Percentiles rank a stretch among this genome's conserved stretches.
These are phyloP conservation scores for Lithophane socia DNA, from an alignment of 2,888 invertebrate genomes.

Conservation along the genomic window DNA sequence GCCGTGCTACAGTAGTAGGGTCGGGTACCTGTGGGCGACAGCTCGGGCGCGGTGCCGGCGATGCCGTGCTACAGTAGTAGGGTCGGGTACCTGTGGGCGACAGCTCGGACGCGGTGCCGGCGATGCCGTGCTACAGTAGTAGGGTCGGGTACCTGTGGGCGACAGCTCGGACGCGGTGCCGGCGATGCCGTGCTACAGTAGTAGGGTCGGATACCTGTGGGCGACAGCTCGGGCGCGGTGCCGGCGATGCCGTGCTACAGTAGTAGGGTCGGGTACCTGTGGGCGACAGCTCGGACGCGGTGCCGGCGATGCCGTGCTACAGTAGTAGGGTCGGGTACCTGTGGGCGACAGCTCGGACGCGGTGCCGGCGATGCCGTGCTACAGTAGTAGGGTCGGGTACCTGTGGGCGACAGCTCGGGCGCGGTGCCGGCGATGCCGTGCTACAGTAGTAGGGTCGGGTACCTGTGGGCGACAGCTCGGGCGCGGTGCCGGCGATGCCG, in stretches of 20 bases:
- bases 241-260: conserved; percentile 95
- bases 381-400: conserved; percentile 40
- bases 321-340: conserved; percentile 47
- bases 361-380: conserved; percentile 97
- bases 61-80: conserved; percentile 91
- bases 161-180: conserved; percentile 93
- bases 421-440: conserved; percentile 97
- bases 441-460: no score
- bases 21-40: conserved; percentile 59
- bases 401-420: conserved; percentile 75
- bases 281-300: conserved; percentile 88
- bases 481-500: conserved; percentile 98
- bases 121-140: conserved; percentile 92
- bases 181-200: conserved; percentile 93
- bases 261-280: conserved; percentile 50
- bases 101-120: conserved; percentile 94
- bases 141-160: conserved; percentile 58
- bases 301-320: conserved; percentile 96
- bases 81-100: conserved; percentile 59
- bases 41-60: conserved; percentile 95
- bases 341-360: conserved; percentile 84
- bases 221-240: conserved; percentile 90
- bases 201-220: conserved; percentile 50
- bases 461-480: conserved; percentile 75
- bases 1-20: conserved; percentile 84